These are phyloP conservation scores for Uloborus plumipes DNA, from an alignment of 2,888 invertebrate genomes.

Conservation along the genomic window DNA sequence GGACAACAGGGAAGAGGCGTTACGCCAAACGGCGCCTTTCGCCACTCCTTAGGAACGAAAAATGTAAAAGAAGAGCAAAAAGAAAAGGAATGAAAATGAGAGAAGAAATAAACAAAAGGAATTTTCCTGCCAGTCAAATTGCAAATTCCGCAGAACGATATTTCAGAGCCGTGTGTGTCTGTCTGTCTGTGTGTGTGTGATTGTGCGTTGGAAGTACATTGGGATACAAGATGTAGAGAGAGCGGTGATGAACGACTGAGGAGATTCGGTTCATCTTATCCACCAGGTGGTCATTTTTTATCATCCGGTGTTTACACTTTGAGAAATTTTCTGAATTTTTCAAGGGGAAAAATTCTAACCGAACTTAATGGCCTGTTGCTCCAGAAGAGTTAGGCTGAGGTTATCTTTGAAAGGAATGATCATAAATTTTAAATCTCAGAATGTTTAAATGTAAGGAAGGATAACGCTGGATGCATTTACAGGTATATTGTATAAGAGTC, in stretches of 20 bases:
- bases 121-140: conserved; percentile 61
- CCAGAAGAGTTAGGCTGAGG: too few species aligned
- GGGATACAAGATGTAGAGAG: conserved; percentile 29
- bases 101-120: conserved; percentile 47
- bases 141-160: conserved; percentile 60
- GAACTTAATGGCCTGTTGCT: too few species aligned
- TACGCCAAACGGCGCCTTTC: conserved; percentile 47
- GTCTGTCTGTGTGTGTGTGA: conserved; percentile 8
- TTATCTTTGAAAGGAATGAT: too few species aligned
- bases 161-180: conserved; percentile 33
- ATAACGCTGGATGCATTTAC: too few species aligned
- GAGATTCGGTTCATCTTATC: conserved; percentile 20
- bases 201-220: conserved; percentile 31
- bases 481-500: too few species aligned
- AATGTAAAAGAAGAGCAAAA: conserved; percentile 30
- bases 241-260: conserved; percentile 48
- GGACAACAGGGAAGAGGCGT: conserved; percentile 62
- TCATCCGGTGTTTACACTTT: too few species aligned
- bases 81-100: conserved; percentile 12
- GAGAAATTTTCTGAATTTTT: too few species aligned
- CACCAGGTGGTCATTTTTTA: too few species aligned
- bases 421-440: too few species aligned
- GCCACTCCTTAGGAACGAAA: conserved; percentile 21
- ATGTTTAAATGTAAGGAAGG: too few species aligned
- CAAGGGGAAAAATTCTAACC: too few species aligned